These are phyloP conservation scores for Drosophila colorata DNA, from an alignment of 2,888 invertebrate genomes.

Conservation along the genomic window DNA sequence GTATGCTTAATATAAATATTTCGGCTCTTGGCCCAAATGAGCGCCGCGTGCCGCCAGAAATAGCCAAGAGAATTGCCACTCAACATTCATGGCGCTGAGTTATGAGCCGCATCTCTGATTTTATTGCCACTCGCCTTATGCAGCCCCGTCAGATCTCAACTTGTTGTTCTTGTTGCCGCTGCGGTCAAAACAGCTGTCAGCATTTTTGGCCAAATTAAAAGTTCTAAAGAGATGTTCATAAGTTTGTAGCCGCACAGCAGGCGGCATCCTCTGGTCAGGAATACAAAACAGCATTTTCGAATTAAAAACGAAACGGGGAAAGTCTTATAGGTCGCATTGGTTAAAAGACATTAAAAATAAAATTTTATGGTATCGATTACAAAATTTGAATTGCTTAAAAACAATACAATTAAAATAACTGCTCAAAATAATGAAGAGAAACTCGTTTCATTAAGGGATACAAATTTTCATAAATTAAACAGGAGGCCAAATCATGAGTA, in stretches of 20 bases:
- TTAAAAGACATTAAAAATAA: conserved; percentile 16
- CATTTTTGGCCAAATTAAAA: conserved; percentile 47
- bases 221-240: conserved; percentile 34
- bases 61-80: conserved; percentile 52
- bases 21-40: conserved; percentile 23
- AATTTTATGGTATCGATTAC: not conserved
- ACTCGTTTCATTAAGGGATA: no score
- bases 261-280: conserved; percentile 11
- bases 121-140: conserved; percentile 44
- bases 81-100: conserved; percentile 65
- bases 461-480: no score
- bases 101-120: conserved; percentile 61
- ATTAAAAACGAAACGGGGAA: conserved; percentile 2
- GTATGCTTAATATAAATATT: conserved; percentile 41
- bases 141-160: conserved; percentile 8
- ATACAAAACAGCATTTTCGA: conserved; percentile 24
- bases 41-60: conserved; percentile 30
- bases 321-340: not conserved
- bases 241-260: conserved; percentile 26
- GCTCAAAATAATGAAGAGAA: no score
- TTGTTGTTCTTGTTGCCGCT: not conserved
- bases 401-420: no score
- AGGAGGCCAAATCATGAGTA: no score
- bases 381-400: not conserved
- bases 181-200: conserved; percentile 32